phyloP scores from a whole-genome alignment of 1,140 invertebrate genomes.

The Heliothis subflexa region DNA sequence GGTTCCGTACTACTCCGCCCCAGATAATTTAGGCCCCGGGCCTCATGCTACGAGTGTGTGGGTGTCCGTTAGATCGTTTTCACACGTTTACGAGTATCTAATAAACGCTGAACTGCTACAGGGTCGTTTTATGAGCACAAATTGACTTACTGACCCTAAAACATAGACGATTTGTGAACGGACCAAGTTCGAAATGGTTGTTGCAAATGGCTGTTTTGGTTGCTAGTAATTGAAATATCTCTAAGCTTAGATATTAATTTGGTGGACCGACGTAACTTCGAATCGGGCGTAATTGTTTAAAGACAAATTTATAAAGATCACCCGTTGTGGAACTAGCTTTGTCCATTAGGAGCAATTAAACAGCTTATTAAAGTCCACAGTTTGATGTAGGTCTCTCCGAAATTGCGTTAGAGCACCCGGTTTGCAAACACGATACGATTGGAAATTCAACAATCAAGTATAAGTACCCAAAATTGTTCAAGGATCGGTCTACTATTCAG shows the following conservation, averaged over 20 bases:
- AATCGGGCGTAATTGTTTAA: neutral
- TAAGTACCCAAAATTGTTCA: too few species aligned
- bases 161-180: conserved; percentile 8
- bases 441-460: too few species aligned
- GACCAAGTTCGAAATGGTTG: neutral
- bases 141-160: conserved; percentile 33
- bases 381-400: too few species aligned
- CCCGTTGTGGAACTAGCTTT: neutral
- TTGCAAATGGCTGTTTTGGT: neutral
- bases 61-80: conserved; percentile 25
- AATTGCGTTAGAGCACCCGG: too few species aligned
- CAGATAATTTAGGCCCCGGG: conserved; percentile 27
- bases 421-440: too few species aligned
- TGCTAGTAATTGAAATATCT: conserved; percentile 6
- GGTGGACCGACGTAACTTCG: neutral
- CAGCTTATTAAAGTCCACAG: too few species aligned
- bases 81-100: conserved; percentile 24
- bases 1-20: neutral
- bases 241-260: neutral
- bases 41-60: neutral
- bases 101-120: conserved; percentile 12
- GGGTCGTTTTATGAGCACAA: conserved; percentile 6
- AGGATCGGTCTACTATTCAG: too few species aligned
- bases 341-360: neutral
- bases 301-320: neutral